Conservation (phyloP, 1,140 invertebrate species). For the Leptopilina clavipes region DNA sequence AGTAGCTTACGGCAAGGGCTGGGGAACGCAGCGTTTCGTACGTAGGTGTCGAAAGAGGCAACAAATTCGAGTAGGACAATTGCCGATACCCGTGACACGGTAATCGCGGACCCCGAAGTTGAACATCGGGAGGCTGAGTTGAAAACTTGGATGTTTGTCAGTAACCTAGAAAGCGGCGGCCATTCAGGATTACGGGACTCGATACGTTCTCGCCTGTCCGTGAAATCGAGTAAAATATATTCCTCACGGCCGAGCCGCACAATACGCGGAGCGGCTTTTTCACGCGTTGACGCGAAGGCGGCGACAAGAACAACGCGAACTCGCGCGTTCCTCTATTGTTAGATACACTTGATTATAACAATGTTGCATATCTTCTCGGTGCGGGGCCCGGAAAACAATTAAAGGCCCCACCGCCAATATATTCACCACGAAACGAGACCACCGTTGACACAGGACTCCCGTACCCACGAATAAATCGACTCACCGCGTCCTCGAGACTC, state of each 20-base stretch:
- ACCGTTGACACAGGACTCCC: conserved; percentile 39
- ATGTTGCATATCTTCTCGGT: conserved; percentile 40
- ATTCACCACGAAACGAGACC: conserved; percentile 38
- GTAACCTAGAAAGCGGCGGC: conserved; percentile 70
- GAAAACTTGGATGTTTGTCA: conserved; percentile 56
- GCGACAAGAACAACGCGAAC: conserved; percentile 33
- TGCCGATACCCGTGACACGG: conserved; percentile 35
- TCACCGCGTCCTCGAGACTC: conserved; percentile 12
- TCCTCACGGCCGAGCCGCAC: conserved; percentile 25
- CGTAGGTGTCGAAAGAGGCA: conserved; percentile 23
- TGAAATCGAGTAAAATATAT: conserved; percentile 42
- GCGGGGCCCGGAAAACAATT: conserved; percentile 37
- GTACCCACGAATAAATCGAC: background rate
- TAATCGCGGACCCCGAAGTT: conserved; percentile 36
- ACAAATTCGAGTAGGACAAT: conserved; percentile 22
- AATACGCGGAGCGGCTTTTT: conserved; percentile 11
- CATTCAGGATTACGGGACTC: conserved; percentile 70
- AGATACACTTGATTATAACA: conserved; percentile 38
- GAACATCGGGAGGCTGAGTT: conserved; percentile 33
- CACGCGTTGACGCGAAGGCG: background rate
- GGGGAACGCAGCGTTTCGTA: conserved; percentile 40
- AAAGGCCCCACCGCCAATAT: conserved; percentile 31
- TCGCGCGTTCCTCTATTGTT: conserved; percentile 12
- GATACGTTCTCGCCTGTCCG: conserved; percentile 56
- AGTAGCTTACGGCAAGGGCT: conserved; percentile 35